Evolutionary conservation across 2,113 vertebrate species (phyloP).

Genomic region (Phalacrocorax pelagicus): DNA sequence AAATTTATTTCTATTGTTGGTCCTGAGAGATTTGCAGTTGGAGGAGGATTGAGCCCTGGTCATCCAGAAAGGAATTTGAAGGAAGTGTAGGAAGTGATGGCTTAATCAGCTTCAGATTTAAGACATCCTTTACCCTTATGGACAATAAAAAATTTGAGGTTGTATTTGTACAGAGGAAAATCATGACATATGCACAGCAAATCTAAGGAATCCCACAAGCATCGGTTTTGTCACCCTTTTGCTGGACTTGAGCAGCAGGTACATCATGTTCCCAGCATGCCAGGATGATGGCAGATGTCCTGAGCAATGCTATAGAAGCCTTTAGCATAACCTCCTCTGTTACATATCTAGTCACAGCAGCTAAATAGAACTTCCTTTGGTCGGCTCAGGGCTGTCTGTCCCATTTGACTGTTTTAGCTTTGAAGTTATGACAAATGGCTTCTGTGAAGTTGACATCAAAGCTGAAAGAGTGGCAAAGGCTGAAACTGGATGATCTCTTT

Average conservation of each 20-base stretch:
- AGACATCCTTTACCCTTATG: neutral
- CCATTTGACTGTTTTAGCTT: neutral
- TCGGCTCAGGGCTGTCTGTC: neutral
- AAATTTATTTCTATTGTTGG: neutral
- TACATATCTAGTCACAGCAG: neutral
- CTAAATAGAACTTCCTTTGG: neutral
- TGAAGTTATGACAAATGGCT: neutral
- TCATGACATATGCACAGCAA: neutral
- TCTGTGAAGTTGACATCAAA: neutral
- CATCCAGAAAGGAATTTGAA: neutral
- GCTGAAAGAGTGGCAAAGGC: neutral
- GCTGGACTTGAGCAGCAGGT: neutral
- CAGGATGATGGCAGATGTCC: neutral
- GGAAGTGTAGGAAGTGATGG: neutral
- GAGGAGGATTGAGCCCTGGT: neutral
- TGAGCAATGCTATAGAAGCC: neutral
- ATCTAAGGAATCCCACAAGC: neutral
- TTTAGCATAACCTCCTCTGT: neutral
- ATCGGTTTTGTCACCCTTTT: neutral
- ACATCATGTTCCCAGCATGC: rapidly evolving
- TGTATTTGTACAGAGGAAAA: neutral
- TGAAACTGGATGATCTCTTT: neutral
- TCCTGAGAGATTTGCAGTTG: neutral
- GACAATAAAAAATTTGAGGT: neutral
- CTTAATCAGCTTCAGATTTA: neutral